A percentile compares a stretch with the other conserved stretches of the same genome.
phyloP scores from a whole-genome alignment of 2,888 invertebrate species.

The Tetropium fuscum region DNA sequence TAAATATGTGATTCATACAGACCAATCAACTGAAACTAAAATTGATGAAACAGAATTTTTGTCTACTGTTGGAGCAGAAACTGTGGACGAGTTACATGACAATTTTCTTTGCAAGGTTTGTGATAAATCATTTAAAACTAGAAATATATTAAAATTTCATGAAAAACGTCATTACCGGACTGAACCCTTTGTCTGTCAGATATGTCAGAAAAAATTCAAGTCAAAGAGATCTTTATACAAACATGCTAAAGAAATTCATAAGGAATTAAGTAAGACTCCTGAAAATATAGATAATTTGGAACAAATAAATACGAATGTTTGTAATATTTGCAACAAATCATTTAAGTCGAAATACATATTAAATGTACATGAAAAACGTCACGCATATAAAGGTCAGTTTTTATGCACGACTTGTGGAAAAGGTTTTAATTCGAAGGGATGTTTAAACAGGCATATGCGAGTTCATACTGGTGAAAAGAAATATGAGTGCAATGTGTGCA shows the following conservation, averaged over 20 bases:
- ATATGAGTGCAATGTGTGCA: constrained; percentile 51
- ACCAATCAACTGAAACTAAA: neutral
- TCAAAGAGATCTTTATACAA: constrained; percentile 20
- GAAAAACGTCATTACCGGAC: constrained; percentile 14
- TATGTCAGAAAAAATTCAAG: constrained; percentile 23
- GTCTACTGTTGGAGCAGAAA: neutral
- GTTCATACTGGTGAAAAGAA: constrained; percentile 55
- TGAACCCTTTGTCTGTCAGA: constrained; percentile 25
- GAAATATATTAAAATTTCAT: neutral
- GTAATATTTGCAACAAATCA: constrained; percentile 52
- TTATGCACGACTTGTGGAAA: constrained; percentile 53
- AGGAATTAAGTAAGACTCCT: constrained; percentile 15
- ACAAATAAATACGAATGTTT: constrained; percentile 41
- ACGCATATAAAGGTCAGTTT: constrained; percentile 55
- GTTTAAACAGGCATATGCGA: constrained; percentile 50
- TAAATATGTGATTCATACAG: neutral
- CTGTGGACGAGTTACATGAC: neutral
- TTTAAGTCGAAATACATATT: constrained; percentile 56
- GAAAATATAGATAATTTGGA: constrained; percentile 23
- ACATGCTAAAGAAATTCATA: constrained; percentile 23
- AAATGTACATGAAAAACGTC: constrained; percentile 51
- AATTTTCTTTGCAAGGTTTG: constrained; percentile 15
- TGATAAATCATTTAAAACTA: constrained; percentile 9
- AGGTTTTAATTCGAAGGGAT: constrained; percentile 53
- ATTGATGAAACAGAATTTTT: neutral